phyloP scores from a whole-genome alignment of 2,113 vertebrate species.

The Calonectris borealis region DNA sequence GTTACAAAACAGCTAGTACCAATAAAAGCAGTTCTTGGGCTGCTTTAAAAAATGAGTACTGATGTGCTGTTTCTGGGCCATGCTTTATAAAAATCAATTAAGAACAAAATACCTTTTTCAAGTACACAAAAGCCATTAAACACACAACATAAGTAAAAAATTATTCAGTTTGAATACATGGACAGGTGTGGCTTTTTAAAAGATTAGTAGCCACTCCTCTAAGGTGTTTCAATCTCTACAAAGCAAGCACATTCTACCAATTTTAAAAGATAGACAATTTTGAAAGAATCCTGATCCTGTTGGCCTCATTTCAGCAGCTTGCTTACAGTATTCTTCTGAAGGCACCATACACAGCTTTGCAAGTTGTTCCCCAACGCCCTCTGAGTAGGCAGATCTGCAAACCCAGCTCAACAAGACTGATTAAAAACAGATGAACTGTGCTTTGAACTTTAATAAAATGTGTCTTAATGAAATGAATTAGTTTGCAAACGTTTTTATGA shows the following conservation, averaged over 20 bases:
- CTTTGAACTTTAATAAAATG: not conserved
- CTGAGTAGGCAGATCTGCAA: not conserved
- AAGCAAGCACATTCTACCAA: not conserved
- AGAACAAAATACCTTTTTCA: not conserved
- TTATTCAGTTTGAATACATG: not conserved
- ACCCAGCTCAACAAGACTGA: not conserved
- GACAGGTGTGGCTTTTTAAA: not conserved
- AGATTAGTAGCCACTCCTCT: not conserved
- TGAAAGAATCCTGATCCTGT: not conserved
- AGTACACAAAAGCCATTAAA: not conserved
- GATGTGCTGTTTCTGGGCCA: not conserved
- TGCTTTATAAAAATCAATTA: not conserved
- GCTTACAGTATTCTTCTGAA: not conserved
- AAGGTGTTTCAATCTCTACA: not conserved
- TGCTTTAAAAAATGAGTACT: not conserved
- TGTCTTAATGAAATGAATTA: not conserved
- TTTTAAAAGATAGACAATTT: not conserved
- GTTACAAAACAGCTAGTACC: conserved; percentile 44
- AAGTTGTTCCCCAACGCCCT: not conserved
- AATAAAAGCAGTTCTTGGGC: not conserved
- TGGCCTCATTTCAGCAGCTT: not conserved
- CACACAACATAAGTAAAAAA: not conserved
- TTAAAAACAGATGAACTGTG: not conserved
- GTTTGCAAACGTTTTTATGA: not conserved
- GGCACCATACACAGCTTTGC: not conserved